Conservation (phyloP, 2,113 vertebrate genomes). For the Eidolon helvum region DNA sequence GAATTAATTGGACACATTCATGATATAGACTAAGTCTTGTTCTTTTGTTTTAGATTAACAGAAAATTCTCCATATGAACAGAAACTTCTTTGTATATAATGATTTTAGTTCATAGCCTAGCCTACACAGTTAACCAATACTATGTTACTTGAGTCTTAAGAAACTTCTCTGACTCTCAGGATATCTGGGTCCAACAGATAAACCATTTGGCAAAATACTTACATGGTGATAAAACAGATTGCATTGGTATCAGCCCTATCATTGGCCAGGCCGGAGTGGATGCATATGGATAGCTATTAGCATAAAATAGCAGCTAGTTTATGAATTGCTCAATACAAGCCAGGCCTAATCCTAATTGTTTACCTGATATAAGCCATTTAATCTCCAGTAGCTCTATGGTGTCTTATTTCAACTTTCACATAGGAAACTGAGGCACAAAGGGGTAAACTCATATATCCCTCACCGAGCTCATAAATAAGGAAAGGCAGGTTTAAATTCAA, state of each 20-base stretch:
- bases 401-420: not conserved
- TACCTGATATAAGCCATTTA: not conserved
- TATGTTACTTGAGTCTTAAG: not conserved
- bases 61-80: not conserved
- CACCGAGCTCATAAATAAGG: not conserved
- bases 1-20: not conserved
- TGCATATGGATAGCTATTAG: not conserved
- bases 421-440: not conserved
- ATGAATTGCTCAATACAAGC: not conserved
- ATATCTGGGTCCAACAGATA: not conserved
- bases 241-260: fast-evolving
- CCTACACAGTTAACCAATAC: not conserved
- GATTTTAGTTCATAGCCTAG: not conserved
- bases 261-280: not conserved
- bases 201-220: not conserved
- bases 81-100: not conserved
- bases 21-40: not conserved
- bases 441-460: not conserved
- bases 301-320: not conserved
- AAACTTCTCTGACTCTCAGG: not conserved
- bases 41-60: not conserved
- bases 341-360: not conserved
- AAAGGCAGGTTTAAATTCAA: not conserved
- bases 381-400: not conserved
- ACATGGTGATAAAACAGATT: not conserved